Base-by-base conservation (phyloP, 2,888 invertebrate genomes). In the Leptopilina syphax region DNA sequence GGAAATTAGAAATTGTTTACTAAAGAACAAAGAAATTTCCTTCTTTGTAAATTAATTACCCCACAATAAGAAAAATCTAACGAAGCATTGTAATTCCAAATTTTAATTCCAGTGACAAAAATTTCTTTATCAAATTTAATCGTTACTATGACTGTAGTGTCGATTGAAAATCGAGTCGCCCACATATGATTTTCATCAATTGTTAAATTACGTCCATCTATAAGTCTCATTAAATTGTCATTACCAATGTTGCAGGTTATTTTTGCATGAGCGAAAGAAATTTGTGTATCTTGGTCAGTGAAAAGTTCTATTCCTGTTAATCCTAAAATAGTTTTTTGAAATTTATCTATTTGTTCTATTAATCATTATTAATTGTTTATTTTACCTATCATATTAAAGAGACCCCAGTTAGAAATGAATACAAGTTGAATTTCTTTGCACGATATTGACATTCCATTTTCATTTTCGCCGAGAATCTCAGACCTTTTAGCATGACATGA, bases 41-140 rank as follows among this genome's bases (percentile, higher is more conserved):
- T 34, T 34, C 4, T 34, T 34, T 1, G 18, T 18, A 18, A 18
- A 2, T 34, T 18, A 79, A 93, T 93, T 77, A 93, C 95, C 76
- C 95, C 95, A 66, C 94, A 94, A 87, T 95, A 95, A 18, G 95
- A 94, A 50, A 94, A 89, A 84, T 96, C 96, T 86, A 95, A 93
- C 84, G 94, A 95, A 79, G 94, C 95, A 90, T 97, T 97, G 92
- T 96, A 97, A 92, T 97, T 97, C 97, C 97, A 97, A 70, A 97
- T 88, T 76, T 95, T 93, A 44, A 97, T 92, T 77, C 95, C 95
- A 93, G 86, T 86, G 77, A 89, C 84, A 80, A 85, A 83, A 67
- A 86, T 82, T 67, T 86, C 93, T 34, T 80, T 77, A 18, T 86
- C 79, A 57, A 88, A 86, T 41, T 80, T 85, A 44, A 88, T 79